Conservation (phyloP, 2,888 invertebrate species). For the Fragum whitleyi region DNA sequence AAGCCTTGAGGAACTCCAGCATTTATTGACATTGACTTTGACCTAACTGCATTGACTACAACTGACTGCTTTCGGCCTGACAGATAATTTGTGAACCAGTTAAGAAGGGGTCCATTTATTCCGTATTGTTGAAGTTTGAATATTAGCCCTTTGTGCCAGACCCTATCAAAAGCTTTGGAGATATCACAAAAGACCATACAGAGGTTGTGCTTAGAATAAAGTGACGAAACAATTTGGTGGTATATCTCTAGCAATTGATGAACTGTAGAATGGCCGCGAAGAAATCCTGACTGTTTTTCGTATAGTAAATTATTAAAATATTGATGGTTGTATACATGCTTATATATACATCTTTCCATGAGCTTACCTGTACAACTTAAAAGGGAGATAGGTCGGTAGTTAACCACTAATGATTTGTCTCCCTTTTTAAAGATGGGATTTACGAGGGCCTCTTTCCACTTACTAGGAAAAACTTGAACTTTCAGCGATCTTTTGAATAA, state of each 20-base stretch:
- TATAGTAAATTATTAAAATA: conserved; percentile 8
- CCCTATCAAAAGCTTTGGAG: conserved; percentile 37
- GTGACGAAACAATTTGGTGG: conserved; percentile 15
- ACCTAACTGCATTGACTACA: background rate
- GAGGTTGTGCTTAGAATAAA: conserved; percentile 20
- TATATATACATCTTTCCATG: conserved; percentile 19
- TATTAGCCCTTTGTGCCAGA: conserved; percentile 31
- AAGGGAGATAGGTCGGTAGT: conserved; percentile 22
- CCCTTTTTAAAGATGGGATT: conserved; percentile 26
- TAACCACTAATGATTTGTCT: background rate
- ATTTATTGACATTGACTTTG: background rate
- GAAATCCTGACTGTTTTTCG: conserved; percentile 32
- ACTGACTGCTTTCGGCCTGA: no score
- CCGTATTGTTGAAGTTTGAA: conserved; percentile 31
- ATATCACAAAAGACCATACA: conserved; percentile 30
- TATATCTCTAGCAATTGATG: conserved; percentile 31
- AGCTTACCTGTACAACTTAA: conserved; percentile 20
- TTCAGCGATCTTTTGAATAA: conserved; percentile 24
- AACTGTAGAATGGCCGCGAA: conserved; percentile 13
- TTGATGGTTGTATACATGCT: conserved; percentile 21
- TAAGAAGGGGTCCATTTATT: no score
- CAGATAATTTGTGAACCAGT: no score
- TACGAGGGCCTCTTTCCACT: conserved; percentile 21
- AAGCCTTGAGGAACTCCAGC: conserved; percentile 40
- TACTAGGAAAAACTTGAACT: conserved; percentile 7